Evolutionary conservation across 2,888 invertebrate genomes (phyloP).

Genomic region (Aphodius sticticus): DNA sequence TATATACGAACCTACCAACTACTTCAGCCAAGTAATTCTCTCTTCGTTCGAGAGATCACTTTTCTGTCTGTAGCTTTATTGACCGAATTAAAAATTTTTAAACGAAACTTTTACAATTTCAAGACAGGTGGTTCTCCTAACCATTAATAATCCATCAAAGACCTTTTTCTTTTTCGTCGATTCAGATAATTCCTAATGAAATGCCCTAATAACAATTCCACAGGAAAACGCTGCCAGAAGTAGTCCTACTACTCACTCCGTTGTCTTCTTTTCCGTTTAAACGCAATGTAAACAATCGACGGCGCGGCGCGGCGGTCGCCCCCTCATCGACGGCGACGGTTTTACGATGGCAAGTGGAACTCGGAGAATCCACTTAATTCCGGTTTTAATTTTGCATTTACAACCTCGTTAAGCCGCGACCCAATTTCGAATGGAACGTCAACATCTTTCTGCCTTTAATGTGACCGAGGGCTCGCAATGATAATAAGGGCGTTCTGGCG

Average conservation of each 20-base stretch:
- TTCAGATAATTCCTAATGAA: too few species aligned
- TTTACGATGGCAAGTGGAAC: background rate
- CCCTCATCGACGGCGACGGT: background rate
- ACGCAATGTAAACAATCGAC: background rate
- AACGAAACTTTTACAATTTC: too few species aligned
- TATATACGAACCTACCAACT: too few species aligned
- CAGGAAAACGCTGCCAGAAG: background rate
- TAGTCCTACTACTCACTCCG: background rate
- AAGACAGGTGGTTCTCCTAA: too few species aligned
- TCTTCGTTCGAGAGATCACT: too few species aligned
- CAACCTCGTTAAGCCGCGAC: background rate
- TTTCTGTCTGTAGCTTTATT: too few species aligned
- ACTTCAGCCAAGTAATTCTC: too few species aligned
- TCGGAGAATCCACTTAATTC: background rate
- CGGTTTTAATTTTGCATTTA: constrained; percentile 4
- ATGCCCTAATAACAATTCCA: too few species aligned
- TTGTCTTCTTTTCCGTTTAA: background rate
- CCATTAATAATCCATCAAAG: too few species aligned
- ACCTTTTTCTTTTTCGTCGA: too few species aligned
- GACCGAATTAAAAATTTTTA: too few species aligned
- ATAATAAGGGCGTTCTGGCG: background rate
- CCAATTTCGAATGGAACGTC: background rate
- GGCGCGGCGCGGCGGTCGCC: background rate
- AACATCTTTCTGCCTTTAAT: background rate
- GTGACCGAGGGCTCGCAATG: background rate